A percentile compares a stretch with the other conserved stretches of the same genome.
These are phyloP conservation scores for Dipodomys merriami DNA, from an alignment of 2,113 vertebrate genomes.

Conservation along the genomic window DNA sequence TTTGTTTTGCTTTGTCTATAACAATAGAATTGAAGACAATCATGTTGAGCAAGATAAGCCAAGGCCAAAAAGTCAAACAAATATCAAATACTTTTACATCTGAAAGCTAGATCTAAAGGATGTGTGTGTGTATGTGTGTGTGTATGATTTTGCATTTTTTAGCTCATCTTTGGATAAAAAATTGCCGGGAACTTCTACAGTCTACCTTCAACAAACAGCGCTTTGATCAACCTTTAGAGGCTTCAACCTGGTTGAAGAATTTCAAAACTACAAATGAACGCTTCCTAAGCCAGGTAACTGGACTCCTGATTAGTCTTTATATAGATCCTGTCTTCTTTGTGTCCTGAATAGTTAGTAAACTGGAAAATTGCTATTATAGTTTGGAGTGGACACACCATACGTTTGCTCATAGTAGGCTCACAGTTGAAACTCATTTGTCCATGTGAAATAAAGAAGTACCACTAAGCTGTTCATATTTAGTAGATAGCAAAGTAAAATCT, in stretches of 20 bases:
- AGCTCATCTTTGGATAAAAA: slow-evolving; percentile 97
- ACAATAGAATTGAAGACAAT: background rate
- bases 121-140: too few relatives aligned
- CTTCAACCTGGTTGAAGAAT: slow-evolving; percentile 92
- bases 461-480: background rate
- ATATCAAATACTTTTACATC: too few relatives aligned
- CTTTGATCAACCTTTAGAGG: slow-evolving; percentile 94
- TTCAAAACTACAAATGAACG: slow-evolving; percentile 92
- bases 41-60: too few relatives aligned
- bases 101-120: too few relatives aligned
- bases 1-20: background rate
- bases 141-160: background rate
- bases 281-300: slow-evolving; percentile 91
- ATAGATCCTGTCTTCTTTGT: background rate
- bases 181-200: slow-evolving; percentile 91
- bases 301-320: background rate
- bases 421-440: background rate
- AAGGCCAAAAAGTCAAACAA: too few relatives aligned
- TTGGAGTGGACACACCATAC: background rate
- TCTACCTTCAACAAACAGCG: slow-evolving; percentile 89
- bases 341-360: background rate
- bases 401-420: background rate
- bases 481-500: background rate
- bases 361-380: background rate
- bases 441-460: background rate